Base-by-base conservation (phyloP, 2,113 vertebrate genomes). In the Petaurus breviceps region DNA sequence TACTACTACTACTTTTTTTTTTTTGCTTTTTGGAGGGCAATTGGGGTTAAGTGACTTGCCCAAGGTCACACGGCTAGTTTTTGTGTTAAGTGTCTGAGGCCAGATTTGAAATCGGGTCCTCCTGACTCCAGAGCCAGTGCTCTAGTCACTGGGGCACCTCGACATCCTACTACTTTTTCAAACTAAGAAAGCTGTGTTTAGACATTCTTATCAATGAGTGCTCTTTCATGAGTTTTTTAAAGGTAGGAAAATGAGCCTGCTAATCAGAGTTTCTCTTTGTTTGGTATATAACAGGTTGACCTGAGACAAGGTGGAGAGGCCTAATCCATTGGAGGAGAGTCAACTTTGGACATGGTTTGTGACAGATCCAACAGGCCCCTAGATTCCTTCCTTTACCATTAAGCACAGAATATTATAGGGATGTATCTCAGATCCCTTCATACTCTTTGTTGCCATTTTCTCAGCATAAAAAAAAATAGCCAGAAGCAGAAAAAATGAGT, bases 401-500 rank as follows among this genome's bases (percentile, higher is more conserved):
- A 31, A 6, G 28, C 84, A 77, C 25, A 6, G 3, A 47, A 28
- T 25, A 11, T 52, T 90, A 50, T 92, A 43, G 51, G 51, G 43
- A 16, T 16, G 54, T 51, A 26, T 24, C 19, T 37, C 31, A 53
- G 37, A 37, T 95, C 49, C 31, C 53, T 25, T 50, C 61, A 90
- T 46, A 90, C 31, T 95, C 49, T 93, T 16, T 90, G 19, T 24
- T 91, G 5, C 90, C 47, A 50, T 93, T 89, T 77, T 25, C 90
- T 92, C 89, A 91, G 53, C 7, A 43, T 68, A 93, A 95, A 47
- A 54, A 49, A 57, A 90, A 84, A 51, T 91, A 84, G 51, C 90
- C 47, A 89, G 46, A 89, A 6, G n/a, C 47, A 91, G 47, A 52
- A 57, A 49, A 95, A 94, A 52, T n/a, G 55, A 91, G 28, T 94